Conservation (phyloP, 2,113 vertebrate genomes). For the Oreochromis spilurus region DNA sequence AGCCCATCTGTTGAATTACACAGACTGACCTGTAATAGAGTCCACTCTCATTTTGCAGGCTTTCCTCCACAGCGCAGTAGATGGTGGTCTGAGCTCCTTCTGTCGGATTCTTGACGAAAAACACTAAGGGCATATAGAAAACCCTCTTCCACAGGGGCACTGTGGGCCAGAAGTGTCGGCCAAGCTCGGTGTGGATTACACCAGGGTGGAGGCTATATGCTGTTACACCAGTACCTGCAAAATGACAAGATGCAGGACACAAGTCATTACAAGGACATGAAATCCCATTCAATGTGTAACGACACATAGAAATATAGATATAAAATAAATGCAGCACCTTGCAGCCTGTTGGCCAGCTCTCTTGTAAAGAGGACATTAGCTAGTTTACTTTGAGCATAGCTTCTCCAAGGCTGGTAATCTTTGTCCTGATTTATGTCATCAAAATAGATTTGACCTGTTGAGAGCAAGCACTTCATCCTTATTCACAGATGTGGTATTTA, state of each 20-base stretch:
- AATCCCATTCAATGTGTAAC: neutral
- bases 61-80: constrained; percentile 64
- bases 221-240: constrained; percentile 56
- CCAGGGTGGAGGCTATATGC: constrained; percentile 68
- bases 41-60: constrained; percentile 51
- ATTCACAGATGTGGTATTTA: neutral
- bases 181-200: constrained; percentile 63
- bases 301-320: neutral
- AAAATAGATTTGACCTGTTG: constrained; percentile 66
- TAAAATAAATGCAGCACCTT: constrained; percentile 33
- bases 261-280: neutral
- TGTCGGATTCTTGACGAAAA: constrained; percentile 48
- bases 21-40: constrained; percentile 66
- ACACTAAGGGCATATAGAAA: neutral
- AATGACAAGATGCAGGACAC: neutral
- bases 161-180: constrained; percentile 36
- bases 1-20: neutral
- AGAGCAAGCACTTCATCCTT: neutral
- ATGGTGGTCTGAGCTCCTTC: constrained; percentile 68
- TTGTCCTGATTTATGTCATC: constrained; percentile 65
- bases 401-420: constrained; percentile 44
- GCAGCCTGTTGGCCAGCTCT: constrained; percentile 52
- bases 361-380: constrained; percentile 68
- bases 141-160: constrained; percentile 44
- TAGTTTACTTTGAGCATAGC: constrained; percentile 70